Evolutionary conservation across 2,888 invertebrate species (phyloP).

Genomic region (Drosophila macrospina): DNA sequence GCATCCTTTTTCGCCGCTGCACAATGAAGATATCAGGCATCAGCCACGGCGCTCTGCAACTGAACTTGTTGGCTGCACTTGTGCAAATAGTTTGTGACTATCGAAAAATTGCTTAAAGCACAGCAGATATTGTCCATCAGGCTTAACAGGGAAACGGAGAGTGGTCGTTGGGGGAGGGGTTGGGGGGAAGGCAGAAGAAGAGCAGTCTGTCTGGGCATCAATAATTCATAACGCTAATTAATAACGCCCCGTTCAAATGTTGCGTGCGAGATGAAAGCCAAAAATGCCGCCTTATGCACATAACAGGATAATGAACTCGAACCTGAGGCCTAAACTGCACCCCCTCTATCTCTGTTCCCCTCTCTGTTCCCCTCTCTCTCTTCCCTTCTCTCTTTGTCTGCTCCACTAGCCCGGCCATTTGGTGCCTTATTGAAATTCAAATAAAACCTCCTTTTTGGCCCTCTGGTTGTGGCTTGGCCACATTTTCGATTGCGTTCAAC

Average conservation of each 20-base stretch:
- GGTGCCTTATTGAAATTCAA: slow-evolving; percentile 82
- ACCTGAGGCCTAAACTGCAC: slow-evolving; percentile 13
- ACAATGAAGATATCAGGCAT: slow-evolving; percentile 72
- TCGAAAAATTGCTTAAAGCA: slow-evolving; percentile 31
- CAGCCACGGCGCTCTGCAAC: too few species aligned
- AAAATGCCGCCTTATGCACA: slow-evolving; percentile 60
- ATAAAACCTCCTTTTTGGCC: slow-evolving; percentile 60
- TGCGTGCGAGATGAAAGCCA: slow-evolving; percentile 75
- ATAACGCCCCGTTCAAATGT: slow-evolving; percentile 82
- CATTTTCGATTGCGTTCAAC: slow-evolving; percentile 47
- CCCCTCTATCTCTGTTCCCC: slow-evolving; percentile 8
- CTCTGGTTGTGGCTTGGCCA: background rate
- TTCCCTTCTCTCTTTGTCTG: background rate
- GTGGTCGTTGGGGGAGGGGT: background rate
- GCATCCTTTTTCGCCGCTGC: slow-evolving; percentile 70
- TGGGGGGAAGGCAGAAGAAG: too few species aligned
- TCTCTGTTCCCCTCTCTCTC: background rate
- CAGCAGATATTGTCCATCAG: background rate
- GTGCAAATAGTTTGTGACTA: slow-evolving; percentile 55
- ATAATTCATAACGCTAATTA: slow-evolving; percentile 85
- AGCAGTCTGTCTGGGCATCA: slow-evolving; percentile 58
- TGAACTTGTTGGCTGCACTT: slow-evolving; percentile 20
- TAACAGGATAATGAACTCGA: slow-evolving; percentile 77
- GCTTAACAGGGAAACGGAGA: too few species aligned
- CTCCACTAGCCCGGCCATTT: background rate